These are phyloP conservation scores for Actinernus sp. DNA, from an alignment of 92 coral and sea anemone species.

Conservation along the genomic window DNA sequence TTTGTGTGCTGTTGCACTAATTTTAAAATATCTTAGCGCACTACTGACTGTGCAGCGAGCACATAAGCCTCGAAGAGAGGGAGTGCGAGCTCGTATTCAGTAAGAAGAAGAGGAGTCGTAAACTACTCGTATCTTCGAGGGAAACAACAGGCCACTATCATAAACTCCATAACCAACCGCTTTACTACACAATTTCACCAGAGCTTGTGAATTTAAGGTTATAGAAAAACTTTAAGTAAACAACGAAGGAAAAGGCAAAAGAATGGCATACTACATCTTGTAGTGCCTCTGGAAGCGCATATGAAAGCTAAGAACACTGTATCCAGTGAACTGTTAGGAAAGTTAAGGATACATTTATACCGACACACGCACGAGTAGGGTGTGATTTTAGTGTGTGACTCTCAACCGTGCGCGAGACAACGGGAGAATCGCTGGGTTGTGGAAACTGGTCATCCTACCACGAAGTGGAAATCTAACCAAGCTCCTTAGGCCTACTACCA, in stretches of 20 bases:
- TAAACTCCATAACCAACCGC: too few relatives aligned
- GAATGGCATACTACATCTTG: constrained; percentile 75
- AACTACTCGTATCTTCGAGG: too few relatives aligned
- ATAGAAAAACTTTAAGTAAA: too few relatives aligned
- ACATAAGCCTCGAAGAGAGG: too few relatives aligned
- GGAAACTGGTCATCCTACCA: constrained; percentile 24
- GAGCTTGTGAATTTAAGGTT: too few relatives aligned
- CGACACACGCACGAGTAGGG: constrained; percentile 51
- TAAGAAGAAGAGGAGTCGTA: too few relatives aligned
- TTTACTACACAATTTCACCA: too few relatives aligned
- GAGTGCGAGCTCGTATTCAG: too few relatives aligned
- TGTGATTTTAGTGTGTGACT: constrained; percentile 16
- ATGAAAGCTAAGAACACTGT: constrained; percentile 32
- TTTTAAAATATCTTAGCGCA: too few relatives aligned
- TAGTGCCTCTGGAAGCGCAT: constrained; percentile 85
- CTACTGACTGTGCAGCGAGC: too few relatives aligned
- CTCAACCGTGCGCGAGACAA: constrained; percentile 58
- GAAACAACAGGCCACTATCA: too few relatives aligned
- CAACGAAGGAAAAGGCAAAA: constrained; percentile 21
- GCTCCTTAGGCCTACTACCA: constrained; percentile 39
- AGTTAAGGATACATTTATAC: constrained; percentile 55
- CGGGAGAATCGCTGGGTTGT: constrained; percentile 43
- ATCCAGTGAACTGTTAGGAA: constrained; percentile 54
- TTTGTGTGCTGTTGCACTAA: too few relatives aligned
- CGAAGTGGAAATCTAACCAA: constrained; percentile 54